Conservation (phyloP, 2,888 invertebrate species). For the Embidobia sp. region DNA sequence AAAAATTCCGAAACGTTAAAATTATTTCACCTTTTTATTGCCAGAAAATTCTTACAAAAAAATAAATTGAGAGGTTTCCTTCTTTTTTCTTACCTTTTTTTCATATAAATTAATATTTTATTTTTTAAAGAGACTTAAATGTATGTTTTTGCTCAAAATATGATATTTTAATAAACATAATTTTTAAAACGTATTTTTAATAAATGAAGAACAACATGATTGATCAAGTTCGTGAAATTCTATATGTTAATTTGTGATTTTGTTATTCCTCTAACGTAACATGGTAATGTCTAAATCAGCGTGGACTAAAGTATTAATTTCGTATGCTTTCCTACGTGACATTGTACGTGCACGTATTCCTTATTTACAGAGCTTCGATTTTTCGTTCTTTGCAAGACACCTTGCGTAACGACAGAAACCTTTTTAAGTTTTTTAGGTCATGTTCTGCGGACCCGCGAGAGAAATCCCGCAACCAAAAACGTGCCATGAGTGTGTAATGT, state of each 20-base stretch:
- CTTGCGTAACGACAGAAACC: conserved; percentile 44
- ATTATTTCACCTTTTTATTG: too few species aligned
- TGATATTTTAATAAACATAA: too few species aligned
- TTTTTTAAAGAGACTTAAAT: too few species aligned
- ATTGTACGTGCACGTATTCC: conserved; percentile 38
- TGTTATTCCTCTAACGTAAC: conserved; percentile 20
- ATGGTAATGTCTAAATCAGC: conserved; percentile 44
- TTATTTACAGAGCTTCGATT: conserved; percentile 44
- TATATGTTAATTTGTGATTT: conserved; percentile 1
- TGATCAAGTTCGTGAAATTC: too few species aligned
- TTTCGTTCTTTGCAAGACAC: conserved; percentile 28
- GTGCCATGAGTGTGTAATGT: conserved; percentile 61
- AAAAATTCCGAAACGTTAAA: too few species aligned
- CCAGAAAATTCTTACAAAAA: too few species aligned
- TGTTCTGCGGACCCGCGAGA: conserved; percentile 45
- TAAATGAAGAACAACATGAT: too few species aligned
- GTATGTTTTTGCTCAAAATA: too few species aligned
- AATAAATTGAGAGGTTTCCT: too few species aligned
- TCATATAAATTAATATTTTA: too few species aligned
- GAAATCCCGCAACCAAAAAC: conserved; percentile 54
- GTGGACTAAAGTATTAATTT: conserved; percentile 29
- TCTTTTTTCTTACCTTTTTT: too few species aligned
- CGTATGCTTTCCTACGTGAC: conserved; percentile 23
- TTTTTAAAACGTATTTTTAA: too few species aligned
- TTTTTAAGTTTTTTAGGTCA: conserved; percentile 48